Evolutionary conservation across 2,888 invertebrate genomes (phyloP).

Genomic region (Exocentrus adspersus): DNA sequence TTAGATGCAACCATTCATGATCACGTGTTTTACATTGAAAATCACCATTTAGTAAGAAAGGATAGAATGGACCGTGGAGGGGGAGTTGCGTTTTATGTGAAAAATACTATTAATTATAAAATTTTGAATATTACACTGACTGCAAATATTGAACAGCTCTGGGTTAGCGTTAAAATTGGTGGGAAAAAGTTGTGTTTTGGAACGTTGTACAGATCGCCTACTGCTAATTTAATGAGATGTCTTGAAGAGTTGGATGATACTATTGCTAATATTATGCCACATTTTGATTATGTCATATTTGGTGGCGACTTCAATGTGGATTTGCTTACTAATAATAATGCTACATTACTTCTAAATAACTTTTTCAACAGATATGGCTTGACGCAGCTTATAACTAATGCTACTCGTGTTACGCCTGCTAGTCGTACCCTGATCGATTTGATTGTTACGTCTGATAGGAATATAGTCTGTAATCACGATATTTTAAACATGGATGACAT

Average conservation of each 20-base stretch:
- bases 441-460: background rate
- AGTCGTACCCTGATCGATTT: too few species aligned
- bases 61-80: background rate
- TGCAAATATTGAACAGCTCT: background rate
- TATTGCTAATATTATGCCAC: background rate
- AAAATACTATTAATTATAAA: background rate
- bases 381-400: background rate
- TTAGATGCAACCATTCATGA: background rate
- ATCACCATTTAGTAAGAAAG: background rate
- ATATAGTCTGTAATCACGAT: background rate
- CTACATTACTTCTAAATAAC: background rate
- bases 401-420: background rate
- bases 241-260: background rate
- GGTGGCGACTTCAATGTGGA: constrained; percentile 5
- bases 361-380: constrained; percentile 1
- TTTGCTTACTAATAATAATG: background rate
- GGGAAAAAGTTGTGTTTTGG: constrained; percentile 7
- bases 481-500: background rate
- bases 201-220: constrained; percentile 10
- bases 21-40: background rate
- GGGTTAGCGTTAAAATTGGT: constrained; percentile 8
- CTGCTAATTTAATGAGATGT: background rate
- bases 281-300: background rate
- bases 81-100: constrained; percentile 8
- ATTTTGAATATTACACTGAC: background rate